Conservation (phyloP, 2,113 vertebrate species). For the Etia nguti region DNA sequence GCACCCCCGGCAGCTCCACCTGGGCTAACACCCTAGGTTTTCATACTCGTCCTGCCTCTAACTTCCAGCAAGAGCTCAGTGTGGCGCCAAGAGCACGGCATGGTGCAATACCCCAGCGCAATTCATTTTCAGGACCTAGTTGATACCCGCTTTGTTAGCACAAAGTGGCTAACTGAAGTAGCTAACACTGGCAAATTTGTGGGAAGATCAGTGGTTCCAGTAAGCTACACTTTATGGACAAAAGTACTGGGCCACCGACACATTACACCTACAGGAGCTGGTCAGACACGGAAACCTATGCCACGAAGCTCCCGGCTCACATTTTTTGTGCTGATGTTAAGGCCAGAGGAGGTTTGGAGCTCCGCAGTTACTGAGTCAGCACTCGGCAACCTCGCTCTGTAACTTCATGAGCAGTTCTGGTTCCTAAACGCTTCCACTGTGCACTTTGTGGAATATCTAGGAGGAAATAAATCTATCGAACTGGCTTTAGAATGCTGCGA, state of each 20-base stretch:
- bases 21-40: neutral
- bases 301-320: neutral
- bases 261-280: neutral
- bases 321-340: neutral
- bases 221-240: neutral
- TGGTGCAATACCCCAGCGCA: neutral
- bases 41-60: neutral
- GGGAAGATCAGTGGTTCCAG: neutral
- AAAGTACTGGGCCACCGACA: neutral
- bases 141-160: neutral
- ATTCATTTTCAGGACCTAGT: neutral
- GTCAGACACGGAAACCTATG: neutral
- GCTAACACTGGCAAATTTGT: neutral
- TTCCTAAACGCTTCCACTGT: neutral
- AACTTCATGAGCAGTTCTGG: neutral
- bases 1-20: neutral
- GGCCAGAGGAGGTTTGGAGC: neutral
- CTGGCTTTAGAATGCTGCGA: neutral
- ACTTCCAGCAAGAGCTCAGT: neutral
- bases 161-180: neutral
- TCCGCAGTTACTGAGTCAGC: neutral
- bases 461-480: neutral
- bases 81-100: neutral
- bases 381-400: neutral
- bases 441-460: neutral